Conservation (phyloP, 1,140 invertebrate genomes). For the Microplitis demolitor region DNA sequence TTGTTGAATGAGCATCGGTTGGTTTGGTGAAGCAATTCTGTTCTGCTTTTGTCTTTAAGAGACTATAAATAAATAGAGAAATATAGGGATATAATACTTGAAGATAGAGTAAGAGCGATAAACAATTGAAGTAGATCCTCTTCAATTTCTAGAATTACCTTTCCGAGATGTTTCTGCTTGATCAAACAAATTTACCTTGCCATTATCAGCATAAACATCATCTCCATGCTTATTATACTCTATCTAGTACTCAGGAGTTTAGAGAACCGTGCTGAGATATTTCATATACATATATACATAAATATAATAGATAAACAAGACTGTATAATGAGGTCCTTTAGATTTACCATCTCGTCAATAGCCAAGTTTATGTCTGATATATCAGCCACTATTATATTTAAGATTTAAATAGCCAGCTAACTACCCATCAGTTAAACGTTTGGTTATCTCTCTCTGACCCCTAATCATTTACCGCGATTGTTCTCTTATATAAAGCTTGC, state of each 20-base stretch:
- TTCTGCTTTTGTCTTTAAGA: background rate
- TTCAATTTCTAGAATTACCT: conserved; percentile 2
- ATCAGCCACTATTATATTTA: background rate
- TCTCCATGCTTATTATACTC: background rate
- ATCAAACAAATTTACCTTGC: background rate
- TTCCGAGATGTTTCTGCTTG: background rate
- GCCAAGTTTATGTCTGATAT: background rate
- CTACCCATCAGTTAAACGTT: background rate
- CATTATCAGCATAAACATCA: background rate
- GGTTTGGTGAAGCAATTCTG: background rate
- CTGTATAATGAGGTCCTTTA: background rate
- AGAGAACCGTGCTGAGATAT: background rate
- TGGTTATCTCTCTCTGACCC: conserved; percentile 1
- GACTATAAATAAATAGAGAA: too few species aligned
- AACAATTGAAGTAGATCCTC: background rate
- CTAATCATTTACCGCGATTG: too few species aligned
- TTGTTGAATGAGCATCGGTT: conserved; percentile 15
- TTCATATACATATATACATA: too few species aligned
- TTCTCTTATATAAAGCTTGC: background rate
- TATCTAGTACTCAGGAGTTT: background rate
- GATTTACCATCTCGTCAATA: background rate
- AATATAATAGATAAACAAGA: too few species aligned
- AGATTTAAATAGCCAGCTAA: conserved; percentile 14
- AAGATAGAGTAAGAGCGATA: background rate
- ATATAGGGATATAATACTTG: background rate